Evolutionary conservation across 2,797 vertebrate genomes (phyloP).

Genomic region (Mycteria americana): DNA sequence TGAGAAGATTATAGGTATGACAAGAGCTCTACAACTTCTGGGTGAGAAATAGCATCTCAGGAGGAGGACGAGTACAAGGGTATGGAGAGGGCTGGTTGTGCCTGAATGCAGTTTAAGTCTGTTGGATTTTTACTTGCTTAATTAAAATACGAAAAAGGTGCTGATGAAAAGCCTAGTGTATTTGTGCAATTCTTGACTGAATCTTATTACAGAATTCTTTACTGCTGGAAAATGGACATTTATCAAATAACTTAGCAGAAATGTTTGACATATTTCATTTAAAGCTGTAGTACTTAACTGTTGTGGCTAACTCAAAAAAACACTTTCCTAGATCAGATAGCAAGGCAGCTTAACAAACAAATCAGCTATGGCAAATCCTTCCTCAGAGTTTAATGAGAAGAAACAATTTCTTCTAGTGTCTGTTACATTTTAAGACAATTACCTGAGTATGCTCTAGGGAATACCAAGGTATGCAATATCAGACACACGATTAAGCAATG

Average conservation of each 20-base stretch:
- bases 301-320: not conserved
- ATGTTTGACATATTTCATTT: not conserved
- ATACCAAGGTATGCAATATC: not conserved
- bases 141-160: not conserved
- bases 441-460: not conserved
- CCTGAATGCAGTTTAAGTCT: not conserved
- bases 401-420: not conserved
- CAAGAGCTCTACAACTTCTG: not conserved
- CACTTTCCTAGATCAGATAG: not conserved
- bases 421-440: constrained; percentile 13
- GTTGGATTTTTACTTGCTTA: not conserved
- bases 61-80: not conserved
- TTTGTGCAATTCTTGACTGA: not conserved
- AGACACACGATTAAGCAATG: not conserved
- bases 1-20: not conserved
- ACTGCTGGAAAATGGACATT: not conserved
- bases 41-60: not conserved
- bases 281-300: not conserved
- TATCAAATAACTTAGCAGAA: not conserved
- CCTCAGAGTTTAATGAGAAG: not conserved
- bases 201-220: not conserved
- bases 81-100: not conserved
- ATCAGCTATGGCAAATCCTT: not conserved
- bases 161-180: not conserved
- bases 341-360: not conserved